Conservation (phyloP, 1,140 invertebrate genomes). For the Leptinotarsa texana region DNA sequence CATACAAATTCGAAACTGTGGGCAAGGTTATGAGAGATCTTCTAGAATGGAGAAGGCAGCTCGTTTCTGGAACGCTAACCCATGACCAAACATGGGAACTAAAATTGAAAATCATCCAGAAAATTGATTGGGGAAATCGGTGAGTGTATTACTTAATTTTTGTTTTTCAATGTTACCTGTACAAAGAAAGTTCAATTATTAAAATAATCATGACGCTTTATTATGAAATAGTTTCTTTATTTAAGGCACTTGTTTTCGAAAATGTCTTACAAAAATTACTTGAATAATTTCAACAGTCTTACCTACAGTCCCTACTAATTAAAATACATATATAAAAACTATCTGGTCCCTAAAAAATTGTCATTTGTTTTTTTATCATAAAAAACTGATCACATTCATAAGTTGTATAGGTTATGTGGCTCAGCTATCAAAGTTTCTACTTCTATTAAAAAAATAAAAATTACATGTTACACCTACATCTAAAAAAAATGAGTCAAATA, state of each 20-base stretch:
- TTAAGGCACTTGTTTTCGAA: conserved; percentile 14
- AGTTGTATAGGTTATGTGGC: neutral
- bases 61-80: conserved; percentile 84
- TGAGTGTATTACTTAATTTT: conserved; percentile 63
- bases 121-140: conserved; percentile 96
- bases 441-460: too few species aligned
- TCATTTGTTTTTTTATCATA: neutral
- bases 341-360: neutral
- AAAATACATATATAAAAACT: neutral
- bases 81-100: conserved; percentile 86
- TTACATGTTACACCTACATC: too few species aligned
- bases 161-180: too few species aligned
- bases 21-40: conserved; percentile 88
- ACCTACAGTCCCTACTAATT: conserved; percentile 39
- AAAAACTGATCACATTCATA: conserved; percentile 1
- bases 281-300: conserved; percentile 19
- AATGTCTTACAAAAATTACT: neutral
- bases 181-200: neutral
- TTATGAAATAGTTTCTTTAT: conserved; percentile 11
- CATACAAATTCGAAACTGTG: conserved; percentile 80
- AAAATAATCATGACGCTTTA: neutral
- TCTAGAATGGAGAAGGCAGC: conserved; percentile 78
- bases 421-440: neutral
- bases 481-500: too few species aligned
- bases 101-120: conserved; percentile 82